A percentile compares a stretch with the other conserved stretches of the same genome.
Conservation (phyloP, 2,888 invertebrate species). For the Altica lythri region DNA sequence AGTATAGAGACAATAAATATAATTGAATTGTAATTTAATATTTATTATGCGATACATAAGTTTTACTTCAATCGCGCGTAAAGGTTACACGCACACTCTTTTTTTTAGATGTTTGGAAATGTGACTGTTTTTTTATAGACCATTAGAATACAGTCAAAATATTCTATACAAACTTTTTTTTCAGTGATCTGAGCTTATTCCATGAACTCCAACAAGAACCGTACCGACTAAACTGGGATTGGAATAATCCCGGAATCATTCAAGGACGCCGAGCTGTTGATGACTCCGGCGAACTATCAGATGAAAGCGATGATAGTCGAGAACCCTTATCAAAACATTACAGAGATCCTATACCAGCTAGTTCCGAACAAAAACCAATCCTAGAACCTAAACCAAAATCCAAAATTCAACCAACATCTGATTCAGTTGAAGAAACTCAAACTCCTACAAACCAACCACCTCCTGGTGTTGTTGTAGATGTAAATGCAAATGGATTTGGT, state of each 20-base stretch:
- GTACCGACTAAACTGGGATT: constrained; percentile 26
- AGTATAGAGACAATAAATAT: background rate
- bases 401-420: background rate
- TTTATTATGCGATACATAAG: background rate
- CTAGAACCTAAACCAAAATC: constrained; percentile 40
- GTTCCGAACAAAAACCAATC: constrained; percentile 43
- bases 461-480: constrained; percentile 49
- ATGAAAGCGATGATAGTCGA: constrained; percentile 42
- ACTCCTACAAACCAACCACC: constrained; percentile 31
- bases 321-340: constrained; percentile 51
- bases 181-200: constrained; percentile 34
- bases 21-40: background rate
- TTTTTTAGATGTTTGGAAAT: background rate
- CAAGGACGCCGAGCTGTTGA: constrained; percentile 22
- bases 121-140: background rate
- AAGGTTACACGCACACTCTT: background rate
- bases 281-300: constrained; percentile 2
- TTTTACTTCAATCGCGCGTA: background rate
- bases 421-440: background rate
- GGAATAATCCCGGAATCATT: constrained; percentile 32
- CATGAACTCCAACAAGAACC: constrained; percentile 31
- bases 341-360: constrained; percentile 44
- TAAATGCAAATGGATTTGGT: constrained; percentile 41
- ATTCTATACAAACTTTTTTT: background rate
- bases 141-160: background rate